Conservation (phyloP, 92 coral and sea anemone genomes). For the Palythoa grandiflora region DNA sequence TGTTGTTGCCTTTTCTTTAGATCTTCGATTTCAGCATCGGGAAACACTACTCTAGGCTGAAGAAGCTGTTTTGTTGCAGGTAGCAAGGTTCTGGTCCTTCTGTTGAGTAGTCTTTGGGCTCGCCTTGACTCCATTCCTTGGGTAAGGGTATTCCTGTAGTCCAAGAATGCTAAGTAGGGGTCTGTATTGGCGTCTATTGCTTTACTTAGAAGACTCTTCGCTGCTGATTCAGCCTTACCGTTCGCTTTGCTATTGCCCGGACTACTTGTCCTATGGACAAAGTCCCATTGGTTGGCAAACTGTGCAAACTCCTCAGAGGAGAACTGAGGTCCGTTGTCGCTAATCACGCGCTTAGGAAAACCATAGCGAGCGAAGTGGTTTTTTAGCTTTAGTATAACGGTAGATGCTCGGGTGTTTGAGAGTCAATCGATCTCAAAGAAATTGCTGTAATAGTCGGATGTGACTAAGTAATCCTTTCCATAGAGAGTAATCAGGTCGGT, state of each 20-base stretch:
- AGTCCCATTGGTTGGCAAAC: background rate
- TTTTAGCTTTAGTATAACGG: background rate
- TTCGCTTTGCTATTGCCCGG: background rate
- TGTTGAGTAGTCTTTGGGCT: too few relatives aligned
- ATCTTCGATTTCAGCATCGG: too few relatives aligned
- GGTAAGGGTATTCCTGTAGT: too few relatives aligned
- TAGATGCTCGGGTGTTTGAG: background rate
- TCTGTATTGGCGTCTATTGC: too few relatives aligned
- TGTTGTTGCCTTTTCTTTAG: too few relatives aligned
- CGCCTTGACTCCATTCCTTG: too few relatives aligned
- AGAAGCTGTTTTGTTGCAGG: too few relatives aligned
- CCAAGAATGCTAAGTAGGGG: too few relatives aligned
- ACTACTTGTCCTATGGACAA: background rate
- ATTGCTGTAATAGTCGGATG: background rate
- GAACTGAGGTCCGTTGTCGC: background rate
- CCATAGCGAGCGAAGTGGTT: background rate
- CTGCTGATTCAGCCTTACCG: background rate
- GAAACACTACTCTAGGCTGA: too few relatives aligned
- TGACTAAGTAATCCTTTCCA: background rate
- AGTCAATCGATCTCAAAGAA: background rate
- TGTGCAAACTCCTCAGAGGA: background rate
- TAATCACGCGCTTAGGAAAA: background rate
- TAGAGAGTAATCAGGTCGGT: background rate
- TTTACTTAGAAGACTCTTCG: too few relatives aligned
- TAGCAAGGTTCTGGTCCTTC: too few relatives aligned